Evolutionary conservation across 2,797 vertebrate species (phyloP).

Genomic region (Muscicapa striata): DNA sequence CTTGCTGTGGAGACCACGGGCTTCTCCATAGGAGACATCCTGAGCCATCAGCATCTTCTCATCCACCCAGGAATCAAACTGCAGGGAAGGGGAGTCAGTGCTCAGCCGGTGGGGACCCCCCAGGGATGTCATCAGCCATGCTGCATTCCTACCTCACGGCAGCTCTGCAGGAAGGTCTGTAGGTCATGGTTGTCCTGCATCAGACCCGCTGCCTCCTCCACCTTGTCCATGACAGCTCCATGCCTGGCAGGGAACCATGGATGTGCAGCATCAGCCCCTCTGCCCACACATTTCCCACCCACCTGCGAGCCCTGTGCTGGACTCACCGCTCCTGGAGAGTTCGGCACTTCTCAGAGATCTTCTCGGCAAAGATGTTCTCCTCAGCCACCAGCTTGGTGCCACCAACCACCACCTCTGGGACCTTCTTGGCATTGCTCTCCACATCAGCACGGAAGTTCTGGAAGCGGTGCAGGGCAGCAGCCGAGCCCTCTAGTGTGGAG

Average conservation of each 20-base stretch:
- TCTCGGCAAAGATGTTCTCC: constrained; percentile 86
- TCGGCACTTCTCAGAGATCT: constrained; percentile 87
- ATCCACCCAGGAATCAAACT: constrained; percentile 95
- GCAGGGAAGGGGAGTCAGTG: neutral
- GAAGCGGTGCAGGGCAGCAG: constrained; percentile 88
- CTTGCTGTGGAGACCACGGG: constrained; percentile 91
- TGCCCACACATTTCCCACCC: accelerated
- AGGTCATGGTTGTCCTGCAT: constrained; percentile 91
- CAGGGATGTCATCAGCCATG: accelerated
- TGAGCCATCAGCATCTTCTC: constrained; percentile 97
- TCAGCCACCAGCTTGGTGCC: constrained; percentile 86
- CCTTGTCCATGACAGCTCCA: constrained; percentile 79
- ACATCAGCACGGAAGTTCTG: constrained; percentile 88
- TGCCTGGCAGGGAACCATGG: constrained; percentile 72
- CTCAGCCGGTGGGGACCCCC: accelerated
- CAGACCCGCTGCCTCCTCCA: constrained; percentile 81
- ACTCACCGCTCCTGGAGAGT: constrained; percentile 87
- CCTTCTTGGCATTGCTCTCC: constrained; percentile 91
- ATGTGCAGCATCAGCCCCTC: accelerated
- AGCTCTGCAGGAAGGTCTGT: constrained; percentile 93
- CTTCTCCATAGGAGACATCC: constrained; percentile 90
- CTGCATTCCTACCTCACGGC: constrained; percentile 84
- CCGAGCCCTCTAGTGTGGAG: constrained; percentile 86
- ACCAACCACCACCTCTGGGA: constrained; percentile 77
- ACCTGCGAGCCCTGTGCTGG: accelerated